Evolutionary conservation across 2,113 vertebrate species (phyloP).

Genomic region (Pionites leucogaster): DNA sequence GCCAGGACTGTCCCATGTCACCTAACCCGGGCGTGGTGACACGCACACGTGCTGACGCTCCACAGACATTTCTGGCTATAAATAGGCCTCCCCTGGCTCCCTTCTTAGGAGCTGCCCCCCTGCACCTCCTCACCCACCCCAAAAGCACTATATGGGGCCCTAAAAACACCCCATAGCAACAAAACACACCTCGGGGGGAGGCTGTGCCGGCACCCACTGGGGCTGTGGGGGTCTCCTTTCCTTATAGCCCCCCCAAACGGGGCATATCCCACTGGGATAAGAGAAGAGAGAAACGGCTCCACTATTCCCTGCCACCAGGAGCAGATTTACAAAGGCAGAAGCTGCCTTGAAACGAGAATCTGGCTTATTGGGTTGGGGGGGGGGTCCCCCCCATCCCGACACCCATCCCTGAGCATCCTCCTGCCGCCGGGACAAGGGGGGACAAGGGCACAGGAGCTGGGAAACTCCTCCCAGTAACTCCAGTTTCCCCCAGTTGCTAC

Average conservation of each 20-base stretch:
- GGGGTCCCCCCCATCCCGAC: not conserved
- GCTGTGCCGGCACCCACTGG: accelerated
- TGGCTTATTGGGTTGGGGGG: not conserved
- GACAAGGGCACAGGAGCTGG: not conserved
- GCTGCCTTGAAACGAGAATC: not conserved
- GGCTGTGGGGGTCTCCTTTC: not conserved
- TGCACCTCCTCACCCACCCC: not conserved
- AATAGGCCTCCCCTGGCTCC: slow-evolving; percentile 24
- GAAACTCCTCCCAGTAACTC: not conserved
- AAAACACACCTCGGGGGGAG: accelerated
- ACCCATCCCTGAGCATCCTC: not conserved
- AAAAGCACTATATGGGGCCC: not conserved
- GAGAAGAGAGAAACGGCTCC: not conserved
- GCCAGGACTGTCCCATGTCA: slow-evolving; percentile 54
- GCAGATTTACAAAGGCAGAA: not conserved
- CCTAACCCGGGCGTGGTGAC: not conserved
- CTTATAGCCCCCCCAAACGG: not conserved
- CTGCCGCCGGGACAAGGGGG: accelerated
- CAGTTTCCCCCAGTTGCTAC: not conserved
- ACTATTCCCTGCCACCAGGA: not conserved
- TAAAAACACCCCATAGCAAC: accelerated
- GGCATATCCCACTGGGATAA: not conserved
- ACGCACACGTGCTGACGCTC: slow-evolving; percentile 39
- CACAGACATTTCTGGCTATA: slow-evolving; percentile 57
- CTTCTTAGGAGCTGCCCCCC: not conserved